A percentile compares a stretch with the other conserved stretches of the same genome.
Evolutionary conservation across 2,888 invertebrate species (phyloP).

Genomic region (Sicus ferrugineus): DNA sequence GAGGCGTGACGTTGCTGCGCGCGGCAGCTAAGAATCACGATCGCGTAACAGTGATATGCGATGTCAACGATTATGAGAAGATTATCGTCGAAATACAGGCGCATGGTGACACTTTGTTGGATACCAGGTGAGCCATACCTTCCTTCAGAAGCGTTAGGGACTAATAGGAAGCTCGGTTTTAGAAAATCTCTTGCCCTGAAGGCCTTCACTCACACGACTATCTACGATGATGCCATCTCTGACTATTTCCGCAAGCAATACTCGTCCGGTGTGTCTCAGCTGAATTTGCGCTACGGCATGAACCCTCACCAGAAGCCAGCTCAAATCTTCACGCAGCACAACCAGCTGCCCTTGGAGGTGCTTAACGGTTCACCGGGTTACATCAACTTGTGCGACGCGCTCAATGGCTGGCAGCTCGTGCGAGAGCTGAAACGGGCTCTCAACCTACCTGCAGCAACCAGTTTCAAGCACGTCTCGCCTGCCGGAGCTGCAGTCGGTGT

Average conservation of each 20-base stretch:
- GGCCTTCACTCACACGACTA: conserved; percentile 95
- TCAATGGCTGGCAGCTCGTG: conserved; percentile 98
- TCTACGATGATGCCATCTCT: conserved; percentile 93
- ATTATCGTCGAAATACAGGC: conserved; percentile 77
- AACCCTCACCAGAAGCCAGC: conserved; percentile 98
- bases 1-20: conserved; percentile 91
- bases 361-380: conserved; percentile 96
- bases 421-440: conserved; percentile 83
- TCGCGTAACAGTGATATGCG: conserved; percentile 92
- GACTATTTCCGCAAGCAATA: conserved; percentile 95
- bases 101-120: conserved; percentile 77
- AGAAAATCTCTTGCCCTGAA: conserved; percentile 85
- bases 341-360: conserved; percentile 84
- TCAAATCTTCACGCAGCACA: conserved; percentile 83
- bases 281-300: conserved; percentile 92
- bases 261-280: conserved; percentile 77
- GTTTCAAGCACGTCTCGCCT: conserved; percentile 98
- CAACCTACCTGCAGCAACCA: conserved; percentile 88
- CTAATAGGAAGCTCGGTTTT: conserved; percentile 31
- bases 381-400: conserved; percentile 95
- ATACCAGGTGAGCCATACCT: conserved; percentile 49
- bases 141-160: too few relatives aligned
- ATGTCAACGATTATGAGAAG: conserved; percentile 84
- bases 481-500: conserved; percentile 95
- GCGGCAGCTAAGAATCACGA: conserved; percentile 98